phyloP scores from a whole-genome alignment of 2,888 invertebrate genomes.

The Hydroisotoma schaefferi region DNA sequence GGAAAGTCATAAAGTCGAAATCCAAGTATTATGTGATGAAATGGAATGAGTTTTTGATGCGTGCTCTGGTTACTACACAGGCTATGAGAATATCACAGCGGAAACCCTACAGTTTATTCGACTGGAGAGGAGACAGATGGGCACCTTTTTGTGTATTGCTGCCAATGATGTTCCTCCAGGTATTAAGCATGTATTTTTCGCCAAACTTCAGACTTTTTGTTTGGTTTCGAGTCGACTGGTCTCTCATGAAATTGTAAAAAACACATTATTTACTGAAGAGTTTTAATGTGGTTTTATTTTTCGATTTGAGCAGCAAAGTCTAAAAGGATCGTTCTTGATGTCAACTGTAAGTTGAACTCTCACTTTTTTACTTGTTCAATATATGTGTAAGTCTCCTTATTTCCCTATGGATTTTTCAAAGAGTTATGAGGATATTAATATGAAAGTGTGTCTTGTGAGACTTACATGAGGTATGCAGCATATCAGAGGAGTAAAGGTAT shows the following conservation, averaged over 20 bases:
- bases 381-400: no score
- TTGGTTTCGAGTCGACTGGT: no score
- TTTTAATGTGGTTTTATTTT: background rate
- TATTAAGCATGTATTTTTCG: background rate
- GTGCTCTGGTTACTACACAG: slow-evolving; percentile 41
- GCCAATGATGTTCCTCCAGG: slow-evolving; percentile 68
- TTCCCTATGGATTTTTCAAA: no score
- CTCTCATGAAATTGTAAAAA: background rate
- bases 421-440: no score
- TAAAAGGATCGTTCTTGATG: slow-evolving; percentile 39
- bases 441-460: no score
- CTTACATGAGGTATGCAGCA: no score
- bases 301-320: slow-evolving; percentile 20
- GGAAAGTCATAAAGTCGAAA: slow-evolving; percentile 24
- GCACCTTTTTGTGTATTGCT: slow-evolving; percentile 54
- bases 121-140: slow-evolving; percentile 80
- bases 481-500: no score
- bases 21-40: slow-evolving; percentile 38
- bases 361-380: background rate
- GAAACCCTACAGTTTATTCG: slow-evolving; percentile 69
- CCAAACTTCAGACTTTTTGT: no score
- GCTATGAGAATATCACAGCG: slow-evolving; percentile 68
- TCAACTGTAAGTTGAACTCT: slow-evolving; percentile 34
- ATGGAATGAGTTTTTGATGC: slow-evolving; percentile 45
- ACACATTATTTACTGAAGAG: no score